Evolutionary conservation across 2,797 vertebrate genomes (phyloP), one percentile per base, ranked within the genome.

Genomic region (Mustela erminea): DNA sequence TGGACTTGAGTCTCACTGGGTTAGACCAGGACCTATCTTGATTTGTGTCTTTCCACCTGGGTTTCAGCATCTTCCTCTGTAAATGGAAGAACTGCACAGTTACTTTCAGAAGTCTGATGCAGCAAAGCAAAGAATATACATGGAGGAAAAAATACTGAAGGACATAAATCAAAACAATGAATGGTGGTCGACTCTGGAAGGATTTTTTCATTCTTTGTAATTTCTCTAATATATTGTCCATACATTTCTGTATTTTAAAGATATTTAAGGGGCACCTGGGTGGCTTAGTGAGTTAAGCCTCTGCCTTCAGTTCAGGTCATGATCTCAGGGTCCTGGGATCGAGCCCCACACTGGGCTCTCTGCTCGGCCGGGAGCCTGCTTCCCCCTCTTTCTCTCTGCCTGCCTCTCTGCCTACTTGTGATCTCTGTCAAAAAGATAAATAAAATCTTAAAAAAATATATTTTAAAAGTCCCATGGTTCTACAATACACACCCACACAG

Each of bases 121-220:
- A 90, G 14, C 54, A 82, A 96, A 83, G 66, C 54, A 92, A 95
- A 90, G 8, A 38, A 94, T 77, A 5, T 70, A 56, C 20, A 32
- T 38, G 5, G 13, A 72, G 66, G 58, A 70, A 66, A 78, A 90
- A 95, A 41, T 66, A 86, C 23, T n/a, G 15, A 94, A 43, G 8
- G 21, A 81, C 21, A 80, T 49, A 93, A 77, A 49, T 60, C 32
- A 72, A 82, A 43, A 83, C 68, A 25, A 14, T 20, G 87, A 85
- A 62, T 8, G 11, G 32, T 12, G 27, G 7, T 41, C n/a, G 21
- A 80, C 92, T 64, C 70, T 32, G 56, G 7, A 91, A 52, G 81
- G 90, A 23, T 8, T 77, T 86, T 29, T 87, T 32, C 58, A 38
- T 85, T 87, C 38, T 58, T 74, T 49, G 60, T 83, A 49, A 78